phyloP scores from a whole-genome alignment of 2,797 vertebrate species.

The Onychomys torridus region DNA sequence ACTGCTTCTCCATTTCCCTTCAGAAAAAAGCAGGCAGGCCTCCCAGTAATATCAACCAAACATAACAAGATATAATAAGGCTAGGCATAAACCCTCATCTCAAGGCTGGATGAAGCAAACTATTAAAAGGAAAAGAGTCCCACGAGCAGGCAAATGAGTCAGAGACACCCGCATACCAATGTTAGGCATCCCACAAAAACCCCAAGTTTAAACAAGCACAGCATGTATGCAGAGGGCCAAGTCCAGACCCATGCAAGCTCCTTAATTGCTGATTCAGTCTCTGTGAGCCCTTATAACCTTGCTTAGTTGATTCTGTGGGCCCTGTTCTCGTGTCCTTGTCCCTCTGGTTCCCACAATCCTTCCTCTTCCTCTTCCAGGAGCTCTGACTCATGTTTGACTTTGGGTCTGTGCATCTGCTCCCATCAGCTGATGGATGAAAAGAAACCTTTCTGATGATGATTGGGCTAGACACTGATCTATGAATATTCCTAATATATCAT shows the following conservation, averaged over 20 bases:
- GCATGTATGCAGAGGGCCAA: background rate
- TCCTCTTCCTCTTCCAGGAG: background rate
- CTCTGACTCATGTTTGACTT: background rate
- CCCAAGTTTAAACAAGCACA: background rate
- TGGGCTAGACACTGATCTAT: background rate
- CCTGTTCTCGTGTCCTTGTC: background rate
- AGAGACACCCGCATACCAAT: background rate
- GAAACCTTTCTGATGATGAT: background rate
- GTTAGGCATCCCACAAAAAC: background rate
- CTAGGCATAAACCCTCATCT: background rate
- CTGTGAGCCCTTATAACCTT: background rate
- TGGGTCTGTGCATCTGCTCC: background rate
- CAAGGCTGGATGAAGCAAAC: background rate
- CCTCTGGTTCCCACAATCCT: background rate
- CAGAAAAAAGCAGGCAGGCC: background rate
- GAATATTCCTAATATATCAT: background rate
- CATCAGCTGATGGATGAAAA: background rate
- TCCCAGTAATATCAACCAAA: background rate
- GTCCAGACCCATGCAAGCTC: background rate
- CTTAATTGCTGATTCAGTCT: background rate
- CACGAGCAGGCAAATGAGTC: background rate
- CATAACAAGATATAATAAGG: background rate
- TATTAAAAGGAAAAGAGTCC: background rate
- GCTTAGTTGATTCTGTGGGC: background rate
- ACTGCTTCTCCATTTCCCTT: background rate